A percentile compares a stretch with the other conserved stretches of the same genome.
phyloP scores from a whole-genome alignment of 2,797 vertebrate species.

The Lepilemur septentrionalis region DNA sequence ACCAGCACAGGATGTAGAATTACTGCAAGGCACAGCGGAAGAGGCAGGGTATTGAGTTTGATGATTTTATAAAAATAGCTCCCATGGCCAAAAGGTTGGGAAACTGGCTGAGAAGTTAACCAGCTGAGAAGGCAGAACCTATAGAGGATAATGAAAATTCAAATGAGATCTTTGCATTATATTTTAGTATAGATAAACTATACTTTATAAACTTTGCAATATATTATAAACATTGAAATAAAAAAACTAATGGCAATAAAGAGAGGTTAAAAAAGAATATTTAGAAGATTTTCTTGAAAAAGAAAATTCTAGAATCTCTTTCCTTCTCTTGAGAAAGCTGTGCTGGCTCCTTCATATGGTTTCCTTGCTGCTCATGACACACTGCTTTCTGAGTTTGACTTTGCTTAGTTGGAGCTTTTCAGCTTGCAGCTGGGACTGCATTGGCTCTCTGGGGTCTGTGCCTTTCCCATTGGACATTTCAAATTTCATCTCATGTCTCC shows the following conservation, averaged over 20 bases:
- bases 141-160: neutral
- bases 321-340: neutral
- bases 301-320: neutral
- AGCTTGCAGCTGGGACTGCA: neutral
- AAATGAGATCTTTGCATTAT: neutral
- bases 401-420: neutral
- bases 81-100: neutral
- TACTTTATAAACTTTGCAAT: too few relatives aligned
- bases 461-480: neutral
- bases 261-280: neutral
- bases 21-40: slow-evolving; percentile 36
- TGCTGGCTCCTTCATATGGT: fast-evolving
- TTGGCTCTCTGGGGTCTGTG: neutral
- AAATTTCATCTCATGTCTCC: neutral
- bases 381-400: neutral
- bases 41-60: slow-evolving; percentile 62
- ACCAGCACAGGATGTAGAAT: slow-evolving; percentile 26
- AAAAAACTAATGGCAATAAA: neutral
- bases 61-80: slow-evolving; percentile 66
- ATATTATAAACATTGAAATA: neutral
- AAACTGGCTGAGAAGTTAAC: neutral
- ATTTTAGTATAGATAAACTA: neutral
- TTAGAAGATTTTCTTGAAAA: neutral
- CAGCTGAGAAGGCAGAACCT: neutral
- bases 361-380: neutral